Percentiles rank a stretch among this genome's conserved stretches.
Conservation (phyloP, 2,888 invertebrate species). For the Acanthosepion esculentum region DNA sequence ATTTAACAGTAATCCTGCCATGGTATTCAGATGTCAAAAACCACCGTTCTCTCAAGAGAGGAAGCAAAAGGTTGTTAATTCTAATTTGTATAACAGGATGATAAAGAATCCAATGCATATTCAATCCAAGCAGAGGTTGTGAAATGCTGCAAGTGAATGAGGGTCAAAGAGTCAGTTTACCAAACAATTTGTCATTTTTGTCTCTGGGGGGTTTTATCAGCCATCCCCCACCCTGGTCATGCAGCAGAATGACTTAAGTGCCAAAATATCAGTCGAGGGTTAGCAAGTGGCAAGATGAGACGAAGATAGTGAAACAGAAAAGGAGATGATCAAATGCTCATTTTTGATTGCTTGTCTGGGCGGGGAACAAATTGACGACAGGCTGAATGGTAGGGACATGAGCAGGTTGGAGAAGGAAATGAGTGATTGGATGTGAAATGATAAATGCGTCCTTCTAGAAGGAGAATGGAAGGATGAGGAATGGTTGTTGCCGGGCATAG, state of each 20-base stretch:
- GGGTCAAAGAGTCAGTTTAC: background rate
- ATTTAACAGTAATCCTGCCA: background rate
- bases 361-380: background rate
- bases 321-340: background rate
- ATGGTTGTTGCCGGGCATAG: background rate
- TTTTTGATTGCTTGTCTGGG: background rate
- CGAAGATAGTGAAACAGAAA: background rate
- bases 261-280: background rate
- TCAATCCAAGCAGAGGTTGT: background rate
- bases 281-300: background rate
- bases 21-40: background rate
- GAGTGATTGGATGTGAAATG: background rate
- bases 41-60: background rate
- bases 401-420: background rate
- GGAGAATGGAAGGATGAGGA: background rate
- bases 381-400: background rate
- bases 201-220: background rate
- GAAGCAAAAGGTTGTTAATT: background rate
- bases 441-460: background rate
- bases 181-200: conserved; percentile 8
- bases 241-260: background rate
- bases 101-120: background rate
- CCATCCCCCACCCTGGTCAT: background rate
- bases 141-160: background rate
- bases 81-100: background rate